Evolutionary conservation across 35 echinoderm and acorn worm genomes (phyloP).

Genomic region (Apostichopus californicus): DNA sequence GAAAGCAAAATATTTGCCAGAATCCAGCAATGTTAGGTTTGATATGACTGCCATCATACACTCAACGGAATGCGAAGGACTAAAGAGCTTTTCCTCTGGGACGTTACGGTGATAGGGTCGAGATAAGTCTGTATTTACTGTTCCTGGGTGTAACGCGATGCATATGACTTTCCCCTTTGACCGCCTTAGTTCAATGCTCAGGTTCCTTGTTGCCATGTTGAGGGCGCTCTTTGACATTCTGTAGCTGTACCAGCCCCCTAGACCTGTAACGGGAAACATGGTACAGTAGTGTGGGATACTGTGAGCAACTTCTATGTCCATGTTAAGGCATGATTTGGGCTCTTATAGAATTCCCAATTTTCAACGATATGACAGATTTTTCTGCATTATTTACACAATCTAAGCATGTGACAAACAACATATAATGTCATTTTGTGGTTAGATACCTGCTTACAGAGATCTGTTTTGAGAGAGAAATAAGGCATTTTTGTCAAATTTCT

Average conservation of each 20-base stretch:
- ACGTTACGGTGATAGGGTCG: slow-evolving; percentile 82
- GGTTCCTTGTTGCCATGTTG: slow-evolving; percentile 94
- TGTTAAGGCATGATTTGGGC: too few relatives aligned
- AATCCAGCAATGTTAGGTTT: slow-evolving; percentile 61
- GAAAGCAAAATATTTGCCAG: slow-evolving; percentile 82
- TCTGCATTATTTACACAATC: too few relatives aligned
- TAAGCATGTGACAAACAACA: too few relatives aligned
- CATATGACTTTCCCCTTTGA: slow-evolving; percentile 76
- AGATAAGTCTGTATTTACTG: slow-evolving; percentile 81
- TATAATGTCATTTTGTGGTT: too few relatives aligned
- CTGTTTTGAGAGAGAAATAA: too few relatives aligned
- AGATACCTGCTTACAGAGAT: too few relatives aligned
- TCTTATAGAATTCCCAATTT: too few relatives aligned
- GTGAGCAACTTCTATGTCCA: too few relatives aligned
- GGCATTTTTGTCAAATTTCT: too few relatives aligned
- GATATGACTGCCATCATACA: slow-evolving; percentile 70
- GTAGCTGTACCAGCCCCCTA: slow-evolving; percentile 96
- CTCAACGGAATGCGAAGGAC: slow-evolving; percentile 63
- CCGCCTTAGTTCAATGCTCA: slow-evolving; percentile 81
- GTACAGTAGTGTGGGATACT: too few relatives aligned
- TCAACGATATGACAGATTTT: too few relatives aligned
- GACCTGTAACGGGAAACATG: slow-evolving; percentile 31
- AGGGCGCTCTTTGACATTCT: slow-evolving; percentile 93
- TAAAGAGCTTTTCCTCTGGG: slow-evolving; percentile 79
- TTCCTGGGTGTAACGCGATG: slow-evolving; percentile 81